Evolutionary conservation across 2,113 vertebrate genomes (phyloP).

Genomic region (Mixornis gularis): DNA sequence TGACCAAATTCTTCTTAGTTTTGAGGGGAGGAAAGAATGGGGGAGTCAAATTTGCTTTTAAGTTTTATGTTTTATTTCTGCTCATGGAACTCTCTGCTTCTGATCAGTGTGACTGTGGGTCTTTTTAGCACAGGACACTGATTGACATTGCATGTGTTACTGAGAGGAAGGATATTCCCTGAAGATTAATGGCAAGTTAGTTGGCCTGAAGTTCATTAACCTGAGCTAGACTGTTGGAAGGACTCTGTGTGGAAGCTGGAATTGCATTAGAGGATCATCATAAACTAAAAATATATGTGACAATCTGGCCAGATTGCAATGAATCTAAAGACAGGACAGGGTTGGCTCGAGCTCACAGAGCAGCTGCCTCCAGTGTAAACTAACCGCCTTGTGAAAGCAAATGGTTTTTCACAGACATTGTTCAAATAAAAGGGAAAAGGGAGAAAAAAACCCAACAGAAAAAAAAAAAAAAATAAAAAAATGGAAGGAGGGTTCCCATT

Average conservation of each 20-base stretch:
- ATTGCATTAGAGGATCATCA: background rate
- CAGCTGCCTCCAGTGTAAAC: constrained; percentile 54
- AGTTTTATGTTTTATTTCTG: constrained; percentile 39
- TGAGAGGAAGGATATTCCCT: constrained; percentile 59
- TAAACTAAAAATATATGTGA: constrained; percentile 45
- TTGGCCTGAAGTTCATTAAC: constrained; percentile 68
- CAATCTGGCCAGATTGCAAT: background rate
- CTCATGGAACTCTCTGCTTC: constrained; percentile 7
- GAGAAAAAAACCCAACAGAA: no score
- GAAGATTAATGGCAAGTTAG: constrained; percentile 62
- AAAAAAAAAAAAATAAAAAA: no score
- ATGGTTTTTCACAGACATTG: background rate
- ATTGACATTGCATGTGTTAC: constrained; percentile 42
- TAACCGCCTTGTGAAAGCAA: background rate
- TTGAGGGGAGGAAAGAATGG: background rate
- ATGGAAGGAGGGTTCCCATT: background rate
- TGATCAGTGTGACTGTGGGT: constrained; percentile 21
- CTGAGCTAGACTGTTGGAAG: constrained; percentile 54
- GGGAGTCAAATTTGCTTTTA: background rate
- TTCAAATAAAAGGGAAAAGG: background rate
- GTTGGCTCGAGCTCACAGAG: background rate
- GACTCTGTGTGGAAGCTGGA: constrained; percentile 35
- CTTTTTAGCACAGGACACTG: constrained; percentile 10
- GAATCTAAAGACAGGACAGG: background rate
- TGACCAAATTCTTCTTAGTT: constrained; percentile 1